Base-by-base conservation (phyloP, 2,797 vertebrate species). In the Anabas testudineus region DNA sequence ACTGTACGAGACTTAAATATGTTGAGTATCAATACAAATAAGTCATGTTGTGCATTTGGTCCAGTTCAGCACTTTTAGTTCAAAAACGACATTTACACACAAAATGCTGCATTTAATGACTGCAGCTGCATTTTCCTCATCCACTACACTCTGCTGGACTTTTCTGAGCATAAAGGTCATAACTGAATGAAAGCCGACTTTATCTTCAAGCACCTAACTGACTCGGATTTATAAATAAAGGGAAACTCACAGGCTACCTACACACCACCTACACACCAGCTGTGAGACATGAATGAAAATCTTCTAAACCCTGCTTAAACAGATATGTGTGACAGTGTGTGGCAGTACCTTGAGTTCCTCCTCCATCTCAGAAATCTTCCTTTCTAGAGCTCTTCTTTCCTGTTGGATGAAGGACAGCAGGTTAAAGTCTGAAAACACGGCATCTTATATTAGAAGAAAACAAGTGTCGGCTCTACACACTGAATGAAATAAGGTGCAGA, bases 311-410 rank as follows among this genome's bases (percentile, higher is more conserved):
- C 2, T 10, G 10, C 8, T 45, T 21, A 32, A 41, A 28, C 32
- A 47, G 21, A n/a, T 2, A 22, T 24, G 42, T 41, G 36, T 24
- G 36, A 7, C 4, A 32, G 71, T 32, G 21, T 34, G 39, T 19
- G 45, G 10, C 13, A 15, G 46, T 95, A 99, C 98, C 97, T 99
- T 99, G 76, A 99, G 96, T 90, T 99, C 98, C 91, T 99, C 98
- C 95, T 99, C 98, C 97, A 99, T 99, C 94, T 99, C 98, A 97
- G 97, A 98, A 92, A 99, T 98, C 95, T 97, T 97, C 96, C 98
- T 99, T 97, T 99, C 98, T 94, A 99, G 95, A 69, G 96, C 98
- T 95, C 97, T 97, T 97, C 96, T 96, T 97, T 99, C 98, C 98
- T 95, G 87, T 47, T 16, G 53, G 71, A 24, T 7, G 36, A 56